Evolutionary conservation across 2,888 invertebrate species (phyloP).

Genomic region (Spodoptera picta): DNA sequence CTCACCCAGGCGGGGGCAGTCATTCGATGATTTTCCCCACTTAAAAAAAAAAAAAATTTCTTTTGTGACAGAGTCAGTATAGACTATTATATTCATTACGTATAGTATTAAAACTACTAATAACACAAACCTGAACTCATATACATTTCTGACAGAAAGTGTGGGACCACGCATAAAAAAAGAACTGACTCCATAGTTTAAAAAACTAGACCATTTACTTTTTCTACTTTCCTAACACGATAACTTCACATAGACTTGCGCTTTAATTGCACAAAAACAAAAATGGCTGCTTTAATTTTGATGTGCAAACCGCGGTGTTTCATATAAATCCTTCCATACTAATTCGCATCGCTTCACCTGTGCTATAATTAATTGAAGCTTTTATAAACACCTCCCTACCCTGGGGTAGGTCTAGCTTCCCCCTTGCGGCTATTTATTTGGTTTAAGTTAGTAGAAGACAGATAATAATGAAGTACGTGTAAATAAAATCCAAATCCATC

Average conservation of each 20-base stretch:
- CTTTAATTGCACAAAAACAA: conserved; percentile 25
- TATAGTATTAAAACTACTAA: too few species aligned
- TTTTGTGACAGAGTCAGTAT: too few species aligned
- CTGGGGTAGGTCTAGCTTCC: conserved; percentile 44
- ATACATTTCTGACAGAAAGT: too few species aligned
- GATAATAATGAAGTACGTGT: background rate
- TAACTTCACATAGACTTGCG: background rate
- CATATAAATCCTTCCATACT: conserved; percentile 48
- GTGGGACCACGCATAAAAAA: too few species aligned
- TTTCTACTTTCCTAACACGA: background rate
- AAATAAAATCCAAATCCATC: background rate
- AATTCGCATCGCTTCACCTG: conserved; percentile 61
- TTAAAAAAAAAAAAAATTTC: too few species aligned
- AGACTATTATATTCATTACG: too few species aligned
- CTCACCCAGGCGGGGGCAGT: too few species aligned
- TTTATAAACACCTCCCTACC: conserved; percentile 61
- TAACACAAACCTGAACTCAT: too few species aligned
- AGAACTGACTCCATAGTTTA: too few species aligned
- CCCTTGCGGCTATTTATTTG: conserved; percentile 46
- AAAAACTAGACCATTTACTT: too few species aligned
- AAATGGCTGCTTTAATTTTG: conserved; percentile 16
- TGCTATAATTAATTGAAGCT: conserved; percentile 71
- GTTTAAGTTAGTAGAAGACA: conserved; percentile 23
- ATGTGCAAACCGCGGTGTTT: conserved; percentile 34
- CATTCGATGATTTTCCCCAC: too few species aligned